Evolutionary conservation across 2,113 vertebrate genomes (phyloP).

Genomic region (Neotoma lepida): DNA sequence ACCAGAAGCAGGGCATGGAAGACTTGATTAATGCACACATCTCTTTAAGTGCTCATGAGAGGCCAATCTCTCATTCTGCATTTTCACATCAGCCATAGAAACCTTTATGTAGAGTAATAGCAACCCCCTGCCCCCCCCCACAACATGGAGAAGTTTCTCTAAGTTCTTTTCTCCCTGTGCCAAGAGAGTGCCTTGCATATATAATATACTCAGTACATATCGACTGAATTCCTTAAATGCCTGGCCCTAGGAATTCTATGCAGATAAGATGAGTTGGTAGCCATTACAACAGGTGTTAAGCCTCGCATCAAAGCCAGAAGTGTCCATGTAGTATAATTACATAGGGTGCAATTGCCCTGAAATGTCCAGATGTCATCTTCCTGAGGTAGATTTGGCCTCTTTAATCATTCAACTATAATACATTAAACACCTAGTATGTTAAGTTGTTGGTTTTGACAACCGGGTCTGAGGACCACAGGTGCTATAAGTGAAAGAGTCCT

Average conservation of each 20-base stretch:
- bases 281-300: conserved; percentile 16
- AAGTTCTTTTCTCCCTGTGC: not conserved
- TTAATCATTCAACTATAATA: conserved; percentile 6
- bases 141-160: not conserved
- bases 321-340: not conserved
- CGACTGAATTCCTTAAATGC: conserved; percentile 16
- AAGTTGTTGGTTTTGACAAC: not conserved
- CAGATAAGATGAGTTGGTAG: conserved; percentile 45
- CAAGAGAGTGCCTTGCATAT: not conserved
- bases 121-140: not conserved
- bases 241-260: conserved; percentile 1
- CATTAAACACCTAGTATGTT: not conserved
- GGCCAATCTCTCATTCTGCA: not conserved
- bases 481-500: not conserved
- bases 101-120: not conserved
- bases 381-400: not conserved
- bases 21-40: not conserved
- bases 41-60: not conserved
- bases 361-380: conserved; percentile 48
- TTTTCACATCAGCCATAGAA: not conserved
- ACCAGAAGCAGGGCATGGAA: not conserved
- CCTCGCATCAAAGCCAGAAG: not conserved
- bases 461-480: not conserved
- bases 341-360: not conserved
- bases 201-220: conserved; percentile 22